Evolutionary conservation across 2,113 vertebrate genomes (phyloP).

Genomic region (Melozone crissalis): DNA sequence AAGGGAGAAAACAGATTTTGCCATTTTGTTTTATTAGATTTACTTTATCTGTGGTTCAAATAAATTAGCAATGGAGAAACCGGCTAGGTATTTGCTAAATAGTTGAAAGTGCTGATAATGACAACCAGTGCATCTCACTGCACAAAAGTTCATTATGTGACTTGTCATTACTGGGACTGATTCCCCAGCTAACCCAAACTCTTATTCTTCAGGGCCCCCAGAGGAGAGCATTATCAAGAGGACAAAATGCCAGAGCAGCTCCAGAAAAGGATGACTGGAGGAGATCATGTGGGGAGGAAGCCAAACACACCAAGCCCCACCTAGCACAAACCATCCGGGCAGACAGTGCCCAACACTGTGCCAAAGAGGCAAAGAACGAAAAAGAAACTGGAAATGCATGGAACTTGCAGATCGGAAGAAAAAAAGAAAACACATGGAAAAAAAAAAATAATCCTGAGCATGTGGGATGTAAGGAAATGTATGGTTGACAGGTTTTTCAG

Average conservation of each 20-base stretch:
- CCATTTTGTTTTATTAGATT: neutral
- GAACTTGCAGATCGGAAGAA: neutral
- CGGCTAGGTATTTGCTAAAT: neutral
- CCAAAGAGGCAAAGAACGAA: neutral
- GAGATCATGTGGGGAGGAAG: neutral
- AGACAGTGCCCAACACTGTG: neutral
- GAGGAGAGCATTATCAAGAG: neutral
- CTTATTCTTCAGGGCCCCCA: neutral
- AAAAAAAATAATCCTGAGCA: neutral
- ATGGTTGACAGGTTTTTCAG: neutral
- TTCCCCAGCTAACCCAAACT: neutral
- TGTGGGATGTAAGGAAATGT: neutral
- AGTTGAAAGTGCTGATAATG: neutral
- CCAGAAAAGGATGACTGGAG: neutral
- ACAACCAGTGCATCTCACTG: neutral
- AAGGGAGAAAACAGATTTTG: neutral
- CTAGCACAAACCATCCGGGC: neutral
- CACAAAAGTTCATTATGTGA: neutral
- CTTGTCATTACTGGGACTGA: neutral
- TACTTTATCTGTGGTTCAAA: neutral
- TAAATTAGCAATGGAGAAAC: neutral
- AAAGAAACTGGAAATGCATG: neutral
- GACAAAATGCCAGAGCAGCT: neutral
- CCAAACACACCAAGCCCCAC: neutral
- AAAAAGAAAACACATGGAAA: neutral